phyloP scores from a whole-genome alignment of 2,113 vertebrate species.

The Heptranchias perlo region DNA sequence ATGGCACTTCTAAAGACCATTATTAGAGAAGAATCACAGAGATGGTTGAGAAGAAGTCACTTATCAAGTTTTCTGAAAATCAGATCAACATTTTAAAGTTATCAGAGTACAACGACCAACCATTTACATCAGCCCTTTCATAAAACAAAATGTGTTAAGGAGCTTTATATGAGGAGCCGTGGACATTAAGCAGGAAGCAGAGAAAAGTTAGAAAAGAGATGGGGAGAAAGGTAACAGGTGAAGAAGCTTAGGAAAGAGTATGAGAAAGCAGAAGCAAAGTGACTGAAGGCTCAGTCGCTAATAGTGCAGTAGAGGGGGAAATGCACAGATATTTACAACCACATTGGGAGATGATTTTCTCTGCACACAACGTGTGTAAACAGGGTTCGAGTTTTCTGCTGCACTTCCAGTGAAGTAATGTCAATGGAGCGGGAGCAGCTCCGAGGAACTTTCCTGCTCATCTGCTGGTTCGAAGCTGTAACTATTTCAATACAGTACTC shows the following conservation, averaged over 20 bases:
- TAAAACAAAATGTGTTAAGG: not conserved
- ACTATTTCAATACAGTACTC: not conserved
- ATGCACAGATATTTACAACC: not conserved
- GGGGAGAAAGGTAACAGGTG: not conserved
- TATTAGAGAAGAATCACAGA: not conserved
- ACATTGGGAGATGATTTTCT: not conserved
- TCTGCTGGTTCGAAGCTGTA: not conserved
- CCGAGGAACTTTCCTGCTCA: not conserved
- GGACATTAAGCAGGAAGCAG: not conserved
- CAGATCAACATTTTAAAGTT: not conserved
- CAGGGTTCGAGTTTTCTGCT: not conserved
- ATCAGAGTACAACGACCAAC: not conserved
- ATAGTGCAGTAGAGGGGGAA: not conserved
- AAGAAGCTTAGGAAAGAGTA: not conserved
- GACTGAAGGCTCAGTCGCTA: not conserved
- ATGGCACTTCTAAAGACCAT: not conserved
- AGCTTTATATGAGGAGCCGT: not conserved
- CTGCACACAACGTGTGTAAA: not conserved
- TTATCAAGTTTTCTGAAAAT: constrained; percentile 1
- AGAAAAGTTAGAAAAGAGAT: not conserved
- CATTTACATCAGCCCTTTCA: not conserved
- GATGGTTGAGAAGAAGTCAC: not conserved
- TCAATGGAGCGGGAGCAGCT: not conserved
- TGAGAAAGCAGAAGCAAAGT: not conserved
- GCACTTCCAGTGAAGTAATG: not conserved